These are phyloP conservation scores for Fulica atra DNA, from an alignment of 2,113 vertebrate genomes.

Conservation along the genomic window DNA sequence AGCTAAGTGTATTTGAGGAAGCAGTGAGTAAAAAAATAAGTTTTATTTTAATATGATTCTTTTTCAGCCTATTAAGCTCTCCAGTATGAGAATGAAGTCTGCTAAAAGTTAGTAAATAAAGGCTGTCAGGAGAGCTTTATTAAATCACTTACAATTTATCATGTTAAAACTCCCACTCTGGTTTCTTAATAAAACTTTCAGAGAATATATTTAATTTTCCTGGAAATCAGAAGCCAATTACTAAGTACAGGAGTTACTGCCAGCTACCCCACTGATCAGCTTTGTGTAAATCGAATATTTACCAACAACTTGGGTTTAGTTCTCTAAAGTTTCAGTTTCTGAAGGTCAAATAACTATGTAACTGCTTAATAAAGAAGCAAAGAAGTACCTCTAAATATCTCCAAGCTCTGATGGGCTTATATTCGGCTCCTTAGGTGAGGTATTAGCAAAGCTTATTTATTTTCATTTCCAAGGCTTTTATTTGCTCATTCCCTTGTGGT, in stretches of 20 bases:
- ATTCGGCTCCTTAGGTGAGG: constrained; percentile 94
- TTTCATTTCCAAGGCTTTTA: constrained; percentile 97
- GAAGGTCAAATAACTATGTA: constrained; percentile 91
- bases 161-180: constrained; percentile 68
- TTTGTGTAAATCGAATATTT: constrained; percentile 73
- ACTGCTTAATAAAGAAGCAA: constrained; percentile 86
- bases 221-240: constrained; percentile 71
- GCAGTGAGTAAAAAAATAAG: constrained; percentile 10
- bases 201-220: constrained; percentile 75
- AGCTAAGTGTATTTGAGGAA: constrained; percentile 3
- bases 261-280: constrained; percentile 34
- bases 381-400: constrained; percentile 83
- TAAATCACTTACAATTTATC: constrained; percentile 76
- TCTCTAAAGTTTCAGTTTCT: constrained; percentile 78
- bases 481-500: constrained; percentile 94
- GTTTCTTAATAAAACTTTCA: constrained; percentile 77
- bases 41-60: constrained; percentile 42
- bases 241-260: constrained; percentile 58
- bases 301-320: constrained; percentile 75
- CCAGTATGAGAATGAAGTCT: constrained; percentile 63
- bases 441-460: constrained; percentile 99
- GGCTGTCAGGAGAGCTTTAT: constrained; percentile 71
- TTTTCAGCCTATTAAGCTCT: constrained; percentile 59
- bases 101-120: constrained; percentile 75
- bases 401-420: constrained; percentile 82